Conservation (phyloP, 2,113 vertebrate species). For the Accipiter cooperii region DNA sequence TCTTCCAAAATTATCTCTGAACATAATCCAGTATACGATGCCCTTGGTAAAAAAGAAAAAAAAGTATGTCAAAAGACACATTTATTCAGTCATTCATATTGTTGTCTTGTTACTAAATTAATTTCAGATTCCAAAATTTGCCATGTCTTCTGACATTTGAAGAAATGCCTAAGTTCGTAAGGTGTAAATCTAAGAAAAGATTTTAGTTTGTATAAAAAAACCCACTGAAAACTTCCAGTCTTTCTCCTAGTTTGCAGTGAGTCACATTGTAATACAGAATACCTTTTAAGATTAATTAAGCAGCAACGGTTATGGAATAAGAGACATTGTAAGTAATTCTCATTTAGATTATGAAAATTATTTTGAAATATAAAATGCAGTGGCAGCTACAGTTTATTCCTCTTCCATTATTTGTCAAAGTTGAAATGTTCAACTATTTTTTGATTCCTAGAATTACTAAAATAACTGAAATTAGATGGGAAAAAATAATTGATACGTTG, state of each 20-base stretch:
- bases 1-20: neutral
- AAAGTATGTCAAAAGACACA: neutral
- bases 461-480: neutral
- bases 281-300: neutral
- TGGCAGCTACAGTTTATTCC: neutral
- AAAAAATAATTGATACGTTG: neutral
- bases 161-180: neutral
- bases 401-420: neutral
- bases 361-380: neutral
- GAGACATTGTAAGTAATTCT: neutral
- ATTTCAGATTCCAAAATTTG: neutral
- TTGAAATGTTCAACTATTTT: neutral
- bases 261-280: neutral
- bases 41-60: neutral
- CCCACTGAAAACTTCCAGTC: accelerated
- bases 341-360: neutral
- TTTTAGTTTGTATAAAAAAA: neutral
- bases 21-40: neutral
- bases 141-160: neutral
- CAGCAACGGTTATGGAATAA: neutral
- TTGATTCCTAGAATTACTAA: neutral
- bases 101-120: neutral
- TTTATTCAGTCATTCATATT: neutral
- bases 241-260: neutral
- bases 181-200: neutral